Base-by-base conservation (phyloP, 1,140 invertebrate species). In the Tetramorium parvispinum region DNA sequence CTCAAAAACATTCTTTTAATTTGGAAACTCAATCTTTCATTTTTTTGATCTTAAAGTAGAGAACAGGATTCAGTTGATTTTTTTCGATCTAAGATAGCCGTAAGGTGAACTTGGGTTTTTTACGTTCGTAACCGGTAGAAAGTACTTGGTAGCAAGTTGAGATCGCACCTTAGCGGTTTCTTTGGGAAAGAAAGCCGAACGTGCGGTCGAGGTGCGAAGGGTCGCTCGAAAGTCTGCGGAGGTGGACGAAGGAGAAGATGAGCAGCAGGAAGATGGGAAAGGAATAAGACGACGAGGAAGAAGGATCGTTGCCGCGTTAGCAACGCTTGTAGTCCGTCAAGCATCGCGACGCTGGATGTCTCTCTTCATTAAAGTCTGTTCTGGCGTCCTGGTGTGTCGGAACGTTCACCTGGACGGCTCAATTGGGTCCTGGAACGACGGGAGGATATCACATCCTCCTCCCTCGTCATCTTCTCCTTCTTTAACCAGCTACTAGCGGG, bases 261-360 rank as follows among this genome's bases (percentile, higher is more conserved):
- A 88, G 77, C 53, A 63, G 32, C 57, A 46, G 73, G 43, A 59
- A 71, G 79, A 51, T 66, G 85, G 27, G 18, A 49, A 43, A 46
- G 77, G 82, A 89, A 82, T 66, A 68, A 85, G 68, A 71, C 53
- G 61, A 85, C 76, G 49, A 68, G 18, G 57, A 87, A 86, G 81
- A 81, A 66, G 75, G 88, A 88, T 88, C 71, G 66, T 49, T 66
- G 79, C 68, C 88, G 68, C 85, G 92, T 92, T 93, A 92, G 92
- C 78, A 91, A 92, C 92, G 92, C 92, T 92, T 92, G 92, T 92
- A 93, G 85, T 91, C 88, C 88, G 89, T 86, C 88, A 89, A 87
- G 79, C 68, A 66, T 57, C 73, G 88, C 83, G 85, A 89, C 91
- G 87, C 88, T 85, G 89, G 86, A 87, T 92, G 92, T 93, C 91